These are phyloP conservation scores for Protula sp. DNA, from an alignment of 2,888 invertebrate species.

Conservation along the genomic window DNA sequence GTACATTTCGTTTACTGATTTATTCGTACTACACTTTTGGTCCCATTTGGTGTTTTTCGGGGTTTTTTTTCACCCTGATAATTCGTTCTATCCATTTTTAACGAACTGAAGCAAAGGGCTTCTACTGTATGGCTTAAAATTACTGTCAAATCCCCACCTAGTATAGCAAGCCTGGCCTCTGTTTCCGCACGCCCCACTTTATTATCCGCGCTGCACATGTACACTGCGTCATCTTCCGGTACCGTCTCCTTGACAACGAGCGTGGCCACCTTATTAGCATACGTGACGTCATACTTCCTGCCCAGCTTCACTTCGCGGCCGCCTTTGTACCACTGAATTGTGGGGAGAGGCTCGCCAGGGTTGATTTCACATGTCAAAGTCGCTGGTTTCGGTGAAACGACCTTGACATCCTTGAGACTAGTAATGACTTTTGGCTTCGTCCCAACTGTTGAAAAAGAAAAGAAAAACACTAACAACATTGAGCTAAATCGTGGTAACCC, in stretches of 20 bases:
- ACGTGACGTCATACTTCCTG: constrained; percentile 77
- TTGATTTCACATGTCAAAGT: constrained; percentile 21
- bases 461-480: too few relatives aligned
- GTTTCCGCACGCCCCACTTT: constrained; percentile 21
- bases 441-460: constrained; percentile 14
- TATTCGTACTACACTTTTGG: too few relatives aligned
- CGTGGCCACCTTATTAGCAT: constrained; percentile 68
- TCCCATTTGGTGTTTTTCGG: too few relatives aligned
- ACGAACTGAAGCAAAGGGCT: too few relatives aligned
- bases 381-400: constrained; percentile 13
- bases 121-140: too few relatives aligned
- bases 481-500: too few relatives aligned
- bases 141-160: constrained; percentile 21
- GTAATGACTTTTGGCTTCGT: constrained; percentile 21
- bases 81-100: too few relatives aligned
- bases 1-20: too few relatives aligned
- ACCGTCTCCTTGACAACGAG: constrained; percentile 68
- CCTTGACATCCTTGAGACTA: constrained; percentile 19
- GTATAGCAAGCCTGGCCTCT: constrained; percentile 20
- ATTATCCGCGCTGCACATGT: constrained; percentile 23
- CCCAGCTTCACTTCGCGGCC: constrained; percentile 23
- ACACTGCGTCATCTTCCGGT: constrained; percentile 61
- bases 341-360: constrained; percentile 23
- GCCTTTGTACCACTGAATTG: constrained; percentile 26
- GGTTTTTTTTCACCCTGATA: too few relatives aligned